phyloP scores from a whole-genome alignment of 2,888 invertebrate species.

The Sphecodes monilicornis region DNA sequence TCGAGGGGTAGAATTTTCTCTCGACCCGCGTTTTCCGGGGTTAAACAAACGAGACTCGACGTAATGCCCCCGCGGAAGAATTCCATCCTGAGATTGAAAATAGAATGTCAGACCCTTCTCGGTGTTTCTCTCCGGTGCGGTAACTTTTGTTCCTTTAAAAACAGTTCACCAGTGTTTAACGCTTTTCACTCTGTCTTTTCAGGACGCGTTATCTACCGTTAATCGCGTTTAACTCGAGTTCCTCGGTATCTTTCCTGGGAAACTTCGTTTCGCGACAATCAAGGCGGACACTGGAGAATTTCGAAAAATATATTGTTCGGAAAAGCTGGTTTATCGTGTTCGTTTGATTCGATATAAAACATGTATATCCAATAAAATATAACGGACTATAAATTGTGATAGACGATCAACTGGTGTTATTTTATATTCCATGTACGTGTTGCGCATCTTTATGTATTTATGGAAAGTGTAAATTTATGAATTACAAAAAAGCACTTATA shows the following conservation, averaged over 20 bases:
- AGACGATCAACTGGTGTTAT: too few relatives aligned
- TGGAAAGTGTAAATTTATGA: not conserved
- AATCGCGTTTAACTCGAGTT: slow-evolving; percentile 4
- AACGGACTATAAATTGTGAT: too few relatives aligned
- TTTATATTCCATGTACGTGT: too few relatives aligned
- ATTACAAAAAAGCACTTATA: too few relatives aligned
- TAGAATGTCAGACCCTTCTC: slow-evolving; percentile 29
- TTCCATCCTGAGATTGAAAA: slow-evolving; percentile 43
- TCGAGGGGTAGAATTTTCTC: slow-evolving; percentile 18
- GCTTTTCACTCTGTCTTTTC: not conserved
- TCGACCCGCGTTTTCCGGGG: slow-evolving; percentile 8
- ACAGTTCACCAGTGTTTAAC: slow-evolving; percentile 5
- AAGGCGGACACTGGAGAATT: not conserved
- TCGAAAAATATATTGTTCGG: not conserved
- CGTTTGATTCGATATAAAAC: not conserved
- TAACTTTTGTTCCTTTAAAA: not conserved
- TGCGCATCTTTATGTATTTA: not conserved
- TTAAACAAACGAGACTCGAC: slow-evolving; percentile 33
- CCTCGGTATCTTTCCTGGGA: not conserved
- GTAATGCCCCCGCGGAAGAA: slow-evolving; percentile 24
- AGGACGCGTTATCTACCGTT: not conserved
- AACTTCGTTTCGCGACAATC: not conserved
- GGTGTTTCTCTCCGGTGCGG: not conserved
- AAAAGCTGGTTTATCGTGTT: not conserved
- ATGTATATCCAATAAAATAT: not conserved